Evolutionary conservation across 1,140 invertebrate species (phyloP).

Genomic region (Agrypnia vestita): DNA sequence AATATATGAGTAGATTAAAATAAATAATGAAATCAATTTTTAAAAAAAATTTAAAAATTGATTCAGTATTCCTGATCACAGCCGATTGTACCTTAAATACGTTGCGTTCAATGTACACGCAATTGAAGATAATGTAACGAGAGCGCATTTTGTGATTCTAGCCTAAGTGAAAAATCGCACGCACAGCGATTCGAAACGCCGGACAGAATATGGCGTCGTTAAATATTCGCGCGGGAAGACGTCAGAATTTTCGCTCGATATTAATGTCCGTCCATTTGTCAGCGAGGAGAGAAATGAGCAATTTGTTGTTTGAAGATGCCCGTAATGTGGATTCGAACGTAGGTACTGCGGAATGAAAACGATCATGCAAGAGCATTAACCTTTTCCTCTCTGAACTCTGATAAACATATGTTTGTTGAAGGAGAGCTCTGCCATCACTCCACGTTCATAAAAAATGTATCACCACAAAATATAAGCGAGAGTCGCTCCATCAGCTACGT

Average conservation of each 20-base stretch:
- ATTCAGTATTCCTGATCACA: too few species aligned
- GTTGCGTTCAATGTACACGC: too few species aligned
- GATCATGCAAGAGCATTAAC: slow-evolving; percentile 20
- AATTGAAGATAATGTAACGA: too few species aligned
- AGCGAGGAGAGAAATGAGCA: slow-evolving; percentile 35
- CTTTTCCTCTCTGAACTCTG: slow-evolving; percentile 24
- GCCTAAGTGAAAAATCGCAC: slow-evolving; percentile 46
- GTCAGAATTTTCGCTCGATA: slow-evolving; percentile 54
- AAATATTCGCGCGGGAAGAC: slow-evolving; percentile 46
- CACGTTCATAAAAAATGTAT: too few species aligned
- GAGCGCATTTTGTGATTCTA: slow-evolving; percentile 17
- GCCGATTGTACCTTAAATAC: too few species aligned
- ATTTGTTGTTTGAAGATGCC: slow-evolving; percentile 40
- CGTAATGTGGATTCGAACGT: slow-evolving; percentile 27
- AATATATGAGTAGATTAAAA: too few species aligned
- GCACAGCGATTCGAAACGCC: slow-evolving; percentile 43
- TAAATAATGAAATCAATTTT: too few species aligned
- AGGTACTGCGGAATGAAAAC: slow-evolving; percentile 31
- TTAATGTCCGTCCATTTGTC: slow-evolving; percentile 54
- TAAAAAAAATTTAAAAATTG: too few species aligned
- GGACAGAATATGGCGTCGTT: slow-evolving; percentile 44
- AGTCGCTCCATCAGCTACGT: too few species aligned
- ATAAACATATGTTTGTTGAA: slow-evolving; percentile 26
- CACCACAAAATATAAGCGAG: too few species aligned
- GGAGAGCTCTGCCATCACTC: not conserved